Base-by-base conservation (phyloP, 2,888 invertebrate genomes). In the Suillia variegata region DNA sequence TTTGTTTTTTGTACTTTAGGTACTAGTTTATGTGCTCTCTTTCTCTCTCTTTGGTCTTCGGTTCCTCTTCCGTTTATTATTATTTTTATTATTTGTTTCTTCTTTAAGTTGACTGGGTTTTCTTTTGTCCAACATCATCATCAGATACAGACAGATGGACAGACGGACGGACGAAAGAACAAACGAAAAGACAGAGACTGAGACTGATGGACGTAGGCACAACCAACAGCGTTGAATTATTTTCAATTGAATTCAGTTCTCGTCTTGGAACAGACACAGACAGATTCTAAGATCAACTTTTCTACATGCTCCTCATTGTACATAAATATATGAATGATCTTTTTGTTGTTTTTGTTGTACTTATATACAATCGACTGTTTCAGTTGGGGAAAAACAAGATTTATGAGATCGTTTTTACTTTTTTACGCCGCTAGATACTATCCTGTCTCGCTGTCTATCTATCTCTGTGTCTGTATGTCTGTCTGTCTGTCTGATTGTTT, bases 321-420 rank as follows among this genome's bases (percentile, higher is more conserved):
- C n/a, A n/a, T n/a, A n/a, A n/a, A n/a, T 42, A 22, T 47, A 51
- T 54, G 26, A 15, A 42, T 20, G 47, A 15, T 47, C 49, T 42
- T 22, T 18, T 21, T 1, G 15, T 56, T 8, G n/a, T 31, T 21
- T 58, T 20, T 57, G 49, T 24, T 22, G 26, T 18, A 51, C 47
- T 3, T 48, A 12, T 6, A 31, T n/a, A 12, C 50, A n/a, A n/a
- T n/a, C n/a, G n/a, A n/a, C n/a, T n/a, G 47, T 55, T 45, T 49
- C 3, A 50, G 26, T 12, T 53, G 10, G 42, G 24, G 55, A 51
- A 52, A 59, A 63, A 58, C 53, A 59, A 62, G 61, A 62, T 56
- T 63, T 64, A 59, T 64, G 54, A 62, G 61, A 56, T 58, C 54
- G 33, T 52, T 58, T 54, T 58, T 54, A 56, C 42, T 60, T 60